These are phyloP conservation scores for Lemur catta DNA, from an alignment of 2,797 vertebrate species.

Conservation along the genomic window DNA sequence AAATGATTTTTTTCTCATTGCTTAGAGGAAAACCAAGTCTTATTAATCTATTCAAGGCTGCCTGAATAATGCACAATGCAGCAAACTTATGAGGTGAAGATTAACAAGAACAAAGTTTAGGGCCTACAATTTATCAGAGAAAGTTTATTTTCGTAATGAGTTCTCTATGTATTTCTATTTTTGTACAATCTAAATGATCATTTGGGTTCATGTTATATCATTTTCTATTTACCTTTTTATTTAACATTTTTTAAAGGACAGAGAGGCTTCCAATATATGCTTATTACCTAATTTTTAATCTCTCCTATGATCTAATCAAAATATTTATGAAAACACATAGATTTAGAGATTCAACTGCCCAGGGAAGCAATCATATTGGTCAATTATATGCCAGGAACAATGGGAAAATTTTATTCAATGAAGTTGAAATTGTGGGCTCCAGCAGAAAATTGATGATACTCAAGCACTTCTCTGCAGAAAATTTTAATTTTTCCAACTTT, in stretches of 20 bases:
- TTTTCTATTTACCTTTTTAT: not conserved
- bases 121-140: not conserved
- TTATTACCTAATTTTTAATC: not conserved
- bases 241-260: not conserved
- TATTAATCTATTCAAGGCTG: not conserved
- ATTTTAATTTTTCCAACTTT: not conserved
- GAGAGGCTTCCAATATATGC: not conserved
- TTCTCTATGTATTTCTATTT: not conserved
- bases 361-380: not conserved
- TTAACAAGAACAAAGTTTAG: not conserved
- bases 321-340: not conserved
- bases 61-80: not conserved
- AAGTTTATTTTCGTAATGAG: not conserved
- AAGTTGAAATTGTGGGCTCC: not conserved
- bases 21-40: not conserved
- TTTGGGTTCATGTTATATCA: not conserved
- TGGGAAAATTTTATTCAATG: not conserved
- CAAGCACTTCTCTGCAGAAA: not conserved
- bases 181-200: not conserved
- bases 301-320: not conserved
- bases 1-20: not conserved
- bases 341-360: not conserved
- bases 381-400: not conserved
- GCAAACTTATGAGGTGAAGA: not conserved
- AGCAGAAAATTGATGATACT: not conserved